Base-by-base conservation (phyloP, 2,888 invertebrate species). In the Drosophila flavopinicola region DNA sequence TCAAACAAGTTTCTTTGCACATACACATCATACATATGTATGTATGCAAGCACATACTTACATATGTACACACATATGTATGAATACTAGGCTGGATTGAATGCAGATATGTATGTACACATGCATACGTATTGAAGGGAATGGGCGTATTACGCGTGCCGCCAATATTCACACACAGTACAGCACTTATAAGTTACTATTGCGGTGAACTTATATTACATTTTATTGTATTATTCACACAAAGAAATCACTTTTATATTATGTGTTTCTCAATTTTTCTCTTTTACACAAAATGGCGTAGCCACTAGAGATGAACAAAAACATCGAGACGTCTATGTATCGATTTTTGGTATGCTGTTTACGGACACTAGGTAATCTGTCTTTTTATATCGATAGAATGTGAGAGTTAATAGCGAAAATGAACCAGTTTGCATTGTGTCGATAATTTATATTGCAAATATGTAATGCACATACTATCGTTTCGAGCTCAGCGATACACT, bases 231-330 rank as follows among this genome's bases (percentile, higher is more conserved):
- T 17, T 25, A 17, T 27, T 74, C 25, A 38, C 23, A 41, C 41
- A 54, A 38, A 39, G 6, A 53, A 33, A 32, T 37, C 2, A 29
- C 20, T 35, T 61, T 65, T 49, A 39, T 33, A 44, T 42, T 42
- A 15, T 53, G 35, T 67, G 23, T 67, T 63, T 54, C 80, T 60
- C 45, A 53, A 61, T 38, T 77, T 84, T 77, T 80, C 68, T 63
- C 80, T 73, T 54, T 57, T 45, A 66, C 61, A 79, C 85, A 77
- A 77, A 80, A 77, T 77, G 77, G 77, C 78, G 77, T 63, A 61
- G 41, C 13, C 33, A 41, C 25, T 63, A 69, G 56, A 41, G 75
- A 45, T 75, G 70, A 9, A 41, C 6, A 29, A 37, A 32, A 25
- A 35, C 17, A 35, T 25, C 24, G 15, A 48, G 3, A 27, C 7